Conservation (phyloP, 2,113 vertebrate genomes). For the Corythornis vintsioides region DNA sequence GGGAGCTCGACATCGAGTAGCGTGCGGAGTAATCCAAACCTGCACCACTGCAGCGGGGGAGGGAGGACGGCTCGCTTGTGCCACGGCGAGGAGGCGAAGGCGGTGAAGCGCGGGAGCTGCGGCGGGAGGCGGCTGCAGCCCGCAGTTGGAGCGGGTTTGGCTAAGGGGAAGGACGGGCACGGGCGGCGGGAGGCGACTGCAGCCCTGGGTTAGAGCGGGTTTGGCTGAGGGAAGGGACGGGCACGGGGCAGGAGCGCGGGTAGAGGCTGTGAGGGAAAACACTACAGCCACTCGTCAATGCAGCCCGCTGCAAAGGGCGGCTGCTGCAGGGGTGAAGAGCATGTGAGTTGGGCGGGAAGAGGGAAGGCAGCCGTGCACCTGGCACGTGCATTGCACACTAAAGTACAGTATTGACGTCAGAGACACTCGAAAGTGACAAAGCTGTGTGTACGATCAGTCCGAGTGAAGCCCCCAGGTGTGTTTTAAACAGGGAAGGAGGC, state of each 20-base stretch:
- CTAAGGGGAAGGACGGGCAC: too few species aligned
- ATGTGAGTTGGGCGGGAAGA: not conserved
- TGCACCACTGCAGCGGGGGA: not conserved
- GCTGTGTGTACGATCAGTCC: fast-evolving
- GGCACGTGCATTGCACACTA: not conserved
- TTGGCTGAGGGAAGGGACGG: not conserved
- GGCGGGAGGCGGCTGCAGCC: too few species aligned
- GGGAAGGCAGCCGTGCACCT: not conserved
- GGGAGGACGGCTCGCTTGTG: too few species aligned
- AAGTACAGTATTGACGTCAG: not conserved
- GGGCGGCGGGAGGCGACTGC: not conserved
- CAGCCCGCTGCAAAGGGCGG: not conserved
- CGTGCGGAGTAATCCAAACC: slow-evolving; percentile 23
- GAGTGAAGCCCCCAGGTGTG: not conserved
- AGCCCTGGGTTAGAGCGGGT: fast-evolving
- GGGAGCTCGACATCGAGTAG: slow-evolving; percentile 44
- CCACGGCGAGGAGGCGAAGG: too few species aligned
- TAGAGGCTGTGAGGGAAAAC: fast-evolving
- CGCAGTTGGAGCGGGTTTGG: too few species aligned
- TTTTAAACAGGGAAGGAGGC: not conserved
- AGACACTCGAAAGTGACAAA: not conserved
- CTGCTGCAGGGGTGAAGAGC: not conserved
- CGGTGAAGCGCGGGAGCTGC: too few species aligned
- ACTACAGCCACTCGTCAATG: not conserved
- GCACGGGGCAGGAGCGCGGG: not conserved